phyloP scores from a whole-genome alignment of 2,888 invertebrate species.

The Mechanitis messenoides region DNA sequence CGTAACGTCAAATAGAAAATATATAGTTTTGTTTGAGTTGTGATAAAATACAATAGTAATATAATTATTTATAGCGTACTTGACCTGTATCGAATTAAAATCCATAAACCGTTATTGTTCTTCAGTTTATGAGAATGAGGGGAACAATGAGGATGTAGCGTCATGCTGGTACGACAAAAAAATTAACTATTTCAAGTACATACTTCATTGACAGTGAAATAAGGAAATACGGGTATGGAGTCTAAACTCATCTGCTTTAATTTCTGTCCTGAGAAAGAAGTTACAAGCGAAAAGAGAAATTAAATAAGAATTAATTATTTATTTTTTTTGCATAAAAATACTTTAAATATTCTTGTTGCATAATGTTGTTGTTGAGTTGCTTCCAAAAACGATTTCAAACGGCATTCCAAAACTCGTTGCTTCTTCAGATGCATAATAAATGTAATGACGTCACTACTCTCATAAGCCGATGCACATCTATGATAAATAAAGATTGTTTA shows the following conservation, averaged over 20 bases:
- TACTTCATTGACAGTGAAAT: constrained; percentile 9
- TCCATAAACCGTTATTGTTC: constrained; percentile 5
- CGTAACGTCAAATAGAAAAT: no score
- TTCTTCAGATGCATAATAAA: not conserved
- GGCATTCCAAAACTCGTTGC: no score
- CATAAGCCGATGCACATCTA: constrained; percentile 11
- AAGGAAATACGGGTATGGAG: constrained; percentile 8
- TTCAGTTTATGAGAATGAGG: not conserved
- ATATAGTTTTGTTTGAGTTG: no score
- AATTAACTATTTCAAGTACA: not conserved
- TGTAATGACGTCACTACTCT: constrained; percentile 9
- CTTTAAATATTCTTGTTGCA: no score
- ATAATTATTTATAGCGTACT: not conserved
- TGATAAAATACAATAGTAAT: no score
- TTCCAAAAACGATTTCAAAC: no score
- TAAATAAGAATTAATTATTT: no score
- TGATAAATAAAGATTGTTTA: constrained; percentile 39
- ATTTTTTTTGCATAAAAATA: no score
- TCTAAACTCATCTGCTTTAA: not conserved
- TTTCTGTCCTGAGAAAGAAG: no score
- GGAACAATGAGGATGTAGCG: not conserved
- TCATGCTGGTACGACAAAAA: constrained; percentile 7
- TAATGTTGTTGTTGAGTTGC: no score
- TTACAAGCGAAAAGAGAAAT: no score
- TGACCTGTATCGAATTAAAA: constrained; percentile 5